Percentiles rank a stretch among this genome's conserved stretches.
Evolutionary conservation across 2,113 vertebrate species (phyloP).

Genomic region (Todiramphus chloris): DNA sequence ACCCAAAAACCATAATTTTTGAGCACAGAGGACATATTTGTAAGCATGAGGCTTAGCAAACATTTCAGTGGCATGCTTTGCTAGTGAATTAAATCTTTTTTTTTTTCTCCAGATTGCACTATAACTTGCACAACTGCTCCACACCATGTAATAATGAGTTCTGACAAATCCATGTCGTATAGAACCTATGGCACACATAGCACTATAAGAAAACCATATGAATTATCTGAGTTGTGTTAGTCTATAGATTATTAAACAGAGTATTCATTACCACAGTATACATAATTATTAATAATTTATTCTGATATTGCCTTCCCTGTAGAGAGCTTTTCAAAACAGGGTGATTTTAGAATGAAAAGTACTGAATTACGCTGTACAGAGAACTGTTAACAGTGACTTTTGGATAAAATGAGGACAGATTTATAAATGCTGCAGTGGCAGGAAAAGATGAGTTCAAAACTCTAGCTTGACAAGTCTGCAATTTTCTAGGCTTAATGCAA

Average conservation of each 20-base stretch:
- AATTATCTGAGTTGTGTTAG: neutral
- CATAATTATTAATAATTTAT: neutral
- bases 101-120: neutral
- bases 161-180: neutral
- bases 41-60: neutral
- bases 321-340: neutral
- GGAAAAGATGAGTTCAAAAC: neutral
- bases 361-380: neutral
- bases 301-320: neutral
- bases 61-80: neutral
- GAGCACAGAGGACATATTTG: neutral
- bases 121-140: neutral
- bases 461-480: neutral
- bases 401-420: neutral
- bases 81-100: neutral
- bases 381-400: neutral
- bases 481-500: neutral
- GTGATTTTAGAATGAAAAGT: neutral
- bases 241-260: neutral
- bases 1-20: neutral
- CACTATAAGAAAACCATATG: neutral
- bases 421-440: neutral
- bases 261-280: neutral
- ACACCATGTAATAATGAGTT: neutral
- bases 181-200: neutral